Base-by-base conservation (phyloP, 2,888 invertebrate genomes). In the Philaethria dido region DNA sequence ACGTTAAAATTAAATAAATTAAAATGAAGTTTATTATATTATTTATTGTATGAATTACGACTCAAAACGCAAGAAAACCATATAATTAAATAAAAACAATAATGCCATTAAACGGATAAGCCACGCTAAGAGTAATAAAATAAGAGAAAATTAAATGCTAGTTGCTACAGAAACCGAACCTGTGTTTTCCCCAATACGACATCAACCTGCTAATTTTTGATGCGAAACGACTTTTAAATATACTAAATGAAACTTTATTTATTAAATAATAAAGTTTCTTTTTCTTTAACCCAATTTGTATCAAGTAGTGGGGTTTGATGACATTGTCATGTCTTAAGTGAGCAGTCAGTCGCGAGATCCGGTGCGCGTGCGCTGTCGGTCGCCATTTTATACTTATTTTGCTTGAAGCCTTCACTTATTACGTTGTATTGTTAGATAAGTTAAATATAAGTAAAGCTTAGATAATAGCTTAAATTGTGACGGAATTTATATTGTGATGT, bases 271-370 rank as follows among this genome's bases (percentile, higher is more conserved):
- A 72, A 69, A 50, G 70, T 47, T 33, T 39, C 9, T 22, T 54
- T 63, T 62, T 18, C 11, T n/a, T 47, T 73, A 78, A 42, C 59
- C 72, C 71, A 64, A 72, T 74, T 76, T 71, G 36, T 25, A 52
- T 29, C 11, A 50, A 52, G 84, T 75, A 72, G 80, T 75, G 86
- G 84, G 86, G 84, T 72, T 82, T 80, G 81, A 81, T 83, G 83
- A 83, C 81, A 83, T 81, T 81, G 83, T 83, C 79, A 81, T 81
- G 83, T 79, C 76, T 77, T 66, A 78, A 80, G 86, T 81, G 83
- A 81, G 80, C 87, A 88, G 88, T 89, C 84, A 82, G 84, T 81
- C 83, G 82, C 80, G 78, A 84, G 85, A 80, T 84, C 83, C 84
- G 85, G 84, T 80, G 83, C 83, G 83, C 78, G 74, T 73, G 79